Evolutionary conservation across 2,797 vertebrate species (phyloP), one percentile per base, ranked within the genome.

Genomic region (Clarias platycephalus): DNA sequence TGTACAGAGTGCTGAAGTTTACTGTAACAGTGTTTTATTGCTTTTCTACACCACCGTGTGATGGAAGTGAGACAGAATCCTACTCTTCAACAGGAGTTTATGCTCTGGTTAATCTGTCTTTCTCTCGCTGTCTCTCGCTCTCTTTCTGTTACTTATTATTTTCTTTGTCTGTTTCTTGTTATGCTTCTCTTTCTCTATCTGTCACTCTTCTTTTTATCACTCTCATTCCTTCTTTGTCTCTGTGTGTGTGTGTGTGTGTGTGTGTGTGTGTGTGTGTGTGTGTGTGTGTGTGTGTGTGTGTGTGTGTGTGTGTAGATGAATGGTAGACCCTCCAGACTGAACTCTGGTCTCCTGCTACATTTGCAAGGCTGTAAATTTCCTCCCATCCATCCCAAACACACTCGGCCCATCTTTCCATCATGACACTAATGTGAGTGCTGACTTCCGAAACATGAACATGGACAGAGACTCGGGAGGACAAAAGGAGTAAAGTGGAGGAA

Each of bases 311-410:
- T 71, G 16, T 79, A 55, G 13, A 57, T 76, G 79, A 68, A 40
- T 84, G 58, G n/a, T 44, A 72, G 85, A 86, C 85, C 84, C 77
- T 86, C 34, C 82, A 81, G 81, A 72, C 85, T 86, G 84, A 67
- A 87, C 86, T 76, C 88, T 64, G 76, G 78, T 80, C 83, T 83
- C 49, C 81, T 86, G 28, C 87, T 87, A 87, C 87, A 87, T 86
- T 88, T 89, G 84, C 66, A 49, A 88, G 84, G 72, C 86, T 86
- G 84, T 88, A 87, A 88, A 88, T 89, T 87, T 88, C 79, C 79
- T 83, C 83, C 81, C 63, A 70, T 87, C 44, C 83, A 44, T 88
- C 76, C 44, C 28, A 81, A 80, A 87, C 82, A 77, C 55, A 72
- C 85, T 82, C 74, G 83, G 58, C 80, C 55, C 83, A 55, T 85